These are phyloP conservation scores for Cenopis cana DNA, from an alignment of 2,888 invertebrate genomes.

Conservation along the genomic window DNA sequence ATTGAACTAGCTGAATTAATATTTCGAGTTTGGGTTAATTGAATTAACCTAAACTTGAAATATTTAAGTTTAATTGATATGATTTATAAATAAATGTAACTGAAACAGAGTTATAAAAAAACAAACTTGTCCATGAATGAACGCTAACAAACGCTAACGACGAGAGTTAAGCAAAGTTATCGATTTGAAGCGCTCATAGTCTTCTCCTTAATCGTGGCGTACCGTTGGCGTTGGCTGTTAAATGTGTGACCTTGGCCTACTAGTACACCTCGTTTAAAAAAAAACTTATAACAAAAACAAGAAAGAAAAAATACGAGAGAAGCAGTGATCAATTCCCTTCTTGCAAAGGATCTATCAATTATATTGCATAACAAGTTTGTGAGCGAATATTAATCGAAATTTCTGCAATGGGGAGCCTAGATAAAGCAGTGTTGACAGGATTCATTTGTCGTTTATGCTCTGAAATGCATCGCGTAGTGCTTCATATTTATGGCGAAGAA, in stretches of 20 bases:
- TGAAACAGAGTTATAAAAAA: too few relatives aligned
- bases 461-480: constrained; percentile 93
- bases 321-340: constrained; percentile 9
- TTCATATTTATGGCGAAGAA: constrained; percentile 93
- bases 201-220: background rate
- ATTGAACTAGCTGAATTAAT: too few relatives aligned
- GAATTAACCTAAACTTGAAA: too few relatives aligned
- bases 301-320: constrained; percentile 30
- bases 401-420: constrained; percentile 91
- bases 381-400: constrained; percentile 15
- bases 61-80: too few relatives aligned
- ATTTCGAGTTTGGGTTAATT: too few relatives aligned
- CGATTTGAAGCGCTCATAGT: background rate
- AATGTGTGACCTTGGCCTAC: constrained; percentile 22
- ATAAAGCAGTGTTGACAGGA: constrained; percentile 91
- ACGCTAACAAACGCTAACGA: too few relatives aligned
- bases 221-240: constrained; percentile 16
- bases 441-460: constrained; percentile 94
- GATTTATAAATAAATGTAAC: too few relatives aligned
- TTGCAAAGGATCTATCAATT: background rate
- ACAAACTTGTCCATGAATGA: background rate
- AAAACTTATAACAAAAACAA: constrained; percentile 44
- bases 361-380: constrained; percentile 16
- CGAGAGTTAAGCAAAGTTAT: background rate
- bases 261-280: constrained; percentile 29